Conservation (phyloP, 2,888 invertebrate species). For the Boloria selene region DNA sequence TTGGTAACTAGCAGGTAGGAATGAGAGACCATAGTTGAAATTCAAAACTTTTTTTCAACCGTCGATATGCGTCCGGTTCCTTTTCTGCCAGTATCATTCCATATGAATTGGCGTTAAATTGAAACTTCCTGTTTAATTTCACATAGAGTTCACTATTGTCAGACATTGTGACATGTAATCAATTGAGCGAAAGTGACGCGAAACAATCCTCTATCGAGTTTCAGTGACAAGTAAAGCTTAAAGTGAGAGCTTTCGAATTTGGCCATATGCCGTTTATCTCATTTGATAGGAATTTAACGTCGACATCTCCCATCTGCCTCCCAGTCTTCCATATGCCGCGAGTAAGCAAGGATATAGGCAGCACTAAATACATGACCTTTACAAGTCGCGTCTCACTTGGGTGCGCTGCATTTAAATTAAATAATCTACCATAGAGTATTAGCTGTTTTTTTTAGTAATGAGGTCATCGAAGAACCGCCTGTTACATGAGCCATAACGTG, state of each 20-base stretch:
- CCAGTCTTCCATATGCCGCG: conserved; percentile 53
- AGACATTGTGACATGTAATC: conserved; percentile 70
- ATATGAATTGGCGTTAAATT: conserved; percentile 79
- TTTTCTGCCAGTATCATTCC: conserved; percentile 66
- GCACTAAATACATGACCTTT: conserved; percentile 38
- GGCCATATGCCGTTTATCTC: conserved; percentile 64
- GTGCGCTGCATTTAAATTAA: conserved; percentile 48
- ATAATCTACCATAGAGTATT: conserved; percentile 42
- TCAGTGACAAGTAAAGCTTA: conserved; percentile 65
- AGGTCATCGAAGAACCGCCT: conserved; percentile 57
- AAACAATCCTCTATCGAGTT: conserved; percentile 68
- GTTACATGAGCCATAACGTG: conserved; percentile 64
- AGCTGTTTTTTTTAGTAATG: conserved; percentile 62
- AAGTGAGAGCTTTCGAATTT: conserved; percentile 50
- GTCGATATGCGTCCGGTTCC: conserved; percentile 63
- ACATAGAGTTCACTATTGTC: conserved; percentile 64
- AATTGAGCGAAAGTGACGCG: conserved; percentile 75
- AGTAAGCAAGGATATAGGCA: conserved; percentile 36
- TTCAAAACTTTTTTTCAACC: conserved; percentile 59
- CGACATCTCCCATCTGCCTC: conserved; percentile 57
- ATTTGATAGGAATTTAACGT: conserved; percentile 48
- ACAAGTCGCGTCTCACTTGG: conserved; percentile 48
- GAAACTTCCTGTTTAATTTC: conserved; percentile 78
- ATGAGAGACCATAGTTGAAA: conserved; percentile 57
- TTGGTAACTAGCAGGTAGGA: conserved; percentile 66